Percentiles rank a stretch among this genome's conserved stretches.
Conservation (phyloP, 2,888 invertebrate genomes). For the Spisula subtruncata region DNA sequence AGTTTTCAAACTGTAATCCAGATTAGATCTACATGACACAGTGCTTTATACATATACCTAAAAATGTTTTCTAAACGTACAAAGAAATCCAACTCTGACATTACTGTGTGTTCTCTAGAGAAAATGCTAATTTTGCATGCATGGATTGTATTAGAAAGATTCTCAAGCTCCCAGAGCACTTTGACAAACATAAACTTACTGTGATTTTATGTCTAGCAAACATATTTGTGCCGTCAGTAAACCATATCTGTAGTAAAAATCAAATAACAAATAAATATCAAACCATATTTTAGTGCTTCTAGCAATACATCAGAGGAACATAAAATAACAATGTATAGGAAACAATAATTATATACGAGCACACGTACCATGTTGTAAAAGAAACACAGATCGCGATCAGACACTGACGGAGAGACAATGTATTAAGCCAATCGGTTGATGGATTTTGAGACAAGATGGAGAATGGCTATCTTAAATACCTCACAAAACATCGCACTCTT, state of each 20-base stretch:
- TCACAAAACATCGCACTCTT: background rate
- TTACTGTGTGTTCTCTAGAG: no score
- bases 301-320: background rate
- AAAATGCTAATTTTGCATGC: no score
- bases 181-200: background rate
- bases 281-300: background rate
- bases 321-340: background rate
- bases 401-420: background rate
- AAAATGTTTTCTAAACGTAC: no score
- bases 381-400: background rate
- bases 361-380: background rate
- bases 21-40: no score
- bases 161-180: background rate
- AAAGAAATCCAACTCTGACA: no score
- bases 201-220: background rate
- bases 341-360: background rate
- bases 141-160: background rate
- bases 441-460: background rate
- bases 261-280: background rate
- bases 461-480: background rate
- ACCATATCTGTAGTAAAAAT: background rate
- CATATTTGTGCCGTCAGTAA: background rate
- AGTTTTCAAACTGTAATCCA: no score
- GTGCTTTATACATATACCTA: no score
- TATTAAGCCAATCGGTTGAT: background rate